Evolutionary conservation across 2,113 vertebrate species (phyloP), one percentile per base, ranked within the genome.

Genomic region (Ophthalmolycus amberensis): DNA sequence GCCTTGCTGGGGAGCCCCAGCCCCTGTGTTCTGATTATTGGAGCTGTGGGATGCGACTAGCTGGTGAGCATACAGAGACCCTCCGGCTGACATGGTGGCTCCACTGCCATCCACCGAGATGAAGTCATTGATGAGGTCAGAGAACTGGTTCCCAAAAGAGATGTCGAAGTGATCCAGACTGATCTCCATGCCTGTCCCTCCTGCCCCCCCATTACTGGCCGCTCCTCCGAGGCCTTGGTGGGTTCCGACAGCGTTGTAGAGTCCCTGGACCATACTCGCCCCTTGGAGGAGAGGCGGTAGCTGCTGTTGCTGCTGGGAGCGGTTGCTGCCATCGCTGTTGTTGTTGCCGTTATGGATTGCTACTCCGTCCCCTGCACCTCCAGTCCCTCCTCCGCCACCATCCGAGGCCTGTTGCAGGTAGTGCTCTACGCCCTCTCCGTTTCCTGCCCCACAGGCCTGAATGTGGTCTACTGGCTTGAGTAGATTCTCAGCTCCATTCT

Each of bases 131-230:
- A 99, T 99, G 92, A 99, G 97, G 94, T 99, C 98, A 11, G 98
- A 99, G 91, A 99, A 99, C 94, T 99, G 98, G 95, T 99, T 99
- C 89, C 98, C 97, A 90, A 99, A 99, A 90, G 98, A 99, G 94
- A 99, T 99, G 91, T 99, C 98, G 60, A 99, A 99, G 94, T 99
- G 98, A 92, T 99, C 98, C 94, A 99, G 94, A 91, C 97, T 99
- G 93, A 99, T 98, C 94, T 99, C 98, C 97, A 99, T 98, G 94
- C 97, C 94, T 0, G 97, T 85, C 0, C 91, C 93, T 11, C 96
- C 96, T 68, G 96, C 96, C 56, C 90, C 94, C 10, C 95, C 94
- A 4, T 91, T 93, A 27, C 54, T 84, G 72, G 91, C 85, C 0
- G 82, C 75, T 22, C 93, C 94, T 6, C 88, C 88, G 25, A 95